Evolutionary conservation across 1,140 invertebrate genomes (phyloP), one percentile per base, ranked within the genome.

Genomic region (Battus philenor): DNA sequence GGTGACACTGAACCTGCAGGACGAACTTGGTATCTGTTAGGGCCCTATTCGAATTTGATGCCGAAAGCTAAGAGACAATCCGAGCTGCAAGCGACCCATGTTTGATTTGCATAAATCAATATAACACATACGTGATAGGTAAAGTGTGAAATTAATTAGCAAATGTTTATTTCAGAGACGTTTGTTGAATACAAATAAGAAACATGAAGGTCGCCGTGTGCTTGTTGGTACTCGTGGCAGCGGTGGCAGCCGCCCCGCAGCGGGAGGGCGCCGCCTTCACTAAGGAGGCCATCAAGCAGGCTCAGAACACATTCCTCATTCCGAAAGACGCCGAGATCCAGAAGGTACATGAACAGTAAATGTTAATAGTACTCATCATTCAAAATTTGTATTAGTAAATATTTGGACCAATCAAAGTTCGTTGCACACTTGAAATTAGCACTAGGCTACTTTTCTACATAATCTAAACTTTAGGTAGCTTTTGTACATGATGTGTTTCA

Each of bases 271-370:
- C 91, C 12, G 90, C 89, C 39, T 95, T 94, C 78, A 93, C 92
- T 47, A 93, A 93, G 59, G 94, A 95, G 68, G 94, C 93, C n/a
- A 94, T 95, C 63, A 89, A 91, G 44, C 93, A 95, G 79, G 93
- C 93, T 0, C 93, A 94, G 75, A 93, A 91, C 73, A 94, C 93
- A 0, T 91, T 91, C 56, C 88, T 95, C 31, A 94, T 95, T 53
- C 93, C 94, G 2, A 93, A 93, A 67, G 93, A 94, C 64, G 93
- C 93, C n/a, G 90, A 92, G 57, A 95, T 95, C 45, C 93, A 95
- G 66, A 93, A 93, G 67, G 89, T 89, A 20, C n/a, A n/a, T n/a
- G n/a, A n/a, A n/a, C n/a, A n/a, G n/a, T n/a, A n/a, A n/a, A n/a
- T n/a, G n/a, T n/a, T n/a, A n/a, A n/a, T n/a, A n/a, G n/a, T n/a